Evolutionary conservation across 2,113 vertebrate species (phyloP).

Genomic region (Pseudorectes ferrugineus): DNA sequence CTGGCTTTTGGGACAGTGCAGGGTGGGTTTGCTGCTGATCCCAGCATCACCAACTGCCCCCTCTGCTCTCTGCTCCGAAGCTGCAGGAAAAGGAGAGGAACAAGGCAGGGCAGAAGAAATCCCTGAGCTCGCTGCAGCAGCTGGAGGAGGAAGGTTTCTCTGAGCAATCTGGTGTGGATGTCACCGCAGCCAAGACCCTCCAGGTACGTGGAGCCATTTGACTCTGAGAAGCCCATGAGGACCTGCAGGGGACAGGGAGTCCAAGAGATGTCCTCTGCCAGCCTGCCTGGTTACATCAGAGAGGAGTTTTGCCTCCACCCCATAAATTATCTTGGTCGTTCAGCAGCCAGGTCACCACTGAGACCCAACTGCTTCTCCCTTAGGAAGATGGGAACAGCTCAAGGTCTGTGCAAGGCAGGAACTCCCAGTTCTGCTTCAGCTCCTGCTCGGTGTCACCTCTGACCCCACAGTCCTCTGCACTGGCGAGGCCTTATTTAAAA

Average conservation of each 20-base stretch:
- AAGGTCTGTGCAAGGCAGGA: neutral
- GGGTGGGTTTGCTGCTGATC: rapidly evolving
- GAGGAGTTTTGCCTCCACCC: neutral
- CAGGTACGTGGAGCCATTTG: neutral
- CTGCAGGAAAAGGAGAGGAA: conserved; percentile 65
- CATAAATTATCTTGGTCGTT: neutral
- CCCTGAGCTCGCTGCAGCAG: conserved; percentile 38
- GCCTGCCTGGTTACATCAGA: neutral
- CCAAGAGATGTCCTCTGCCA: neutral
- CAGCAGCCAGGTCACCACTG: neutral
- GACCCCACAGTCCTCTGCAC: neutral
- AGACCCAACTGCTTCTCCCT: neutral
- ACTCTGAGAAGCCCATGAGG: neutral
- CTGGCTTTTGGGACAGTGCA: neutral
- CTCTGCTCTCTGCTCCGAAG: neutral
- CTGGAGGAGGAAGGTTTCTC: conserved; percentile 9
- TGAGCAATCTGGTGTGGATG: neutral
- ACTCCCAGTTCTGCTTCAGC: neutral
- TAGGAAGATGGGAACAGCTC: neutral
- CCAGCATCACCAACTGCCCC: neutral
- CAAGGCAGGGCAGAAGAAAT: conserved; percentile 56
- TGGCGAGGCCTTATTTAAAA: neutral
- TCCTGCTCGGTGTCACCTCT: neutral
- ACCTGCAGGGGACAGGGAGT: neutral
- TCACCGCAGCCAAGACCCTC: neutral